These are phyloP conservation scores for Hormiphora californensis DNA, from an alignment of 37 sponge, comb jelly and placozoan genomes.

Conservation along the genomic window DNA sequence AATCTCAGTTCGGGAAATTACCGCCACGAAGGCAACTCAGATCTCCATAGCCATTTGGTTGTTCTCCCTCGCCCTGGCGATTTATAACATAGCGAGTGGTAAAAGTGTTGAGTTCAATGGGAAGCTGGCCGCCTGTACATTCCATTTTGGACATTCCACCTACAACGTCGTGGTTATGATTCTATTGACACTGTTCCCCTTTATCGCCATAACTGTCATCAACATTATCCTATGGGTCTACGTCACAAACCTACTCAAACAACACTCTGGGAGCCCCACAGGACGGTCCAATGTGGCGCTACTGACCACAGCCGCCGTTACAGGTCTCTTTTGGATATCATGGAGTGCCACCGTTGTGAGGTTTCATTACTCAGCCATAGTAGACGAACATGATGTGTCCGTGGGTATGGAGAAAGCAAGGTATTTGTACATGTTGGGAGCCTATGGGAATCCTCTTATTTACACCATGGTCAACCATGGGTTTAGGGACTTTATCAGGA, in stretches of 20 bases:
- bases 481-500: too few relatives aligned
- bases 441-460: background rate
- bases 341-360: background rate
- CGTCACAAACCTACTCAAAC: background rate
- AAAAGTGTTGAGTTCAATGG: background rate
- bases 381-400: background rate
- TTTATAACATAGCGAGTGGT: background rate
- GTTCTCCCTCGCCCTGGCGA: background rate
- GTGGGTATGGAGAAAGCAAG: background rate
- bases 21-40: background rate
- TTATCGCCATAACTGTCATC: background rate
- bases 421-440: conserved; percentile 14
- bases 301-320: background rate
- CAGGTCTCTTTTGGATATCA: background rate
- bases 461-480: background rate
- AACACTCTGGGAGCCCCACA: background rate
- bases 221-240: background rate
- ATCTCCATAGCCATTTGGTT: background rate
- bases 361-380: background rate
- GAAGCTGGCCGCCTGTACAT: background rate
- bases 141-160: background rate
- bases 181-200: background rate
- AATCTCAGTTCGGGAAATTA: background rate
- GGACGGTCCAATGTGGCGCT: background rate
- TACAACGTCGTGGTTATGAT: background rate